These are phyloP conservation scores for Drosophila navojoa DNA, from an alignment of 1,140 invertebrate genomes.

Conservation along the genomic window DNA sequence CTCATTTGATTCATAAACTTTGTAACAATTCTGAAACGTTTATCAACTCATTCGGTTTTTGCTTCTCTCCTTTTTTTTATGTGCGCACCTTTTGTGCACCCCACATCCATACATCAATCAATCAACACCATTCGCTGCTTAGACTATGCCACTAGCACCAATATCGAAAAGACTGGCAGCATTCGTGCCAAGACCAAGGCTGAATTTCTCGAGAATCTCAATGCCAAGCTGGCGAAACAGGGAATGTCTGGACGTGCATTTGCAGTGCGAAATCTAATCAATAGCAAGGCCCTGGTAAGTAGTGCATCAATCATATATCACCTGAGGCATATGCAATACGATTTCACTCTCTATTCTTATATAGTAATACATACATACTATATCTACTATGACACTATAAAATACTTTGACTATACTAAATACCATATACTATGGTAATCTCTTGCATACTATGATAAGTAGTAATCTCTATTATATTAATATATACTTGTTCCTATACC, in stretches of 20 bases:
- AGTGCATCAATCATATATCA: constrained; percentile 1
- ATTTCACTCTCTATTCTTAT: constrained; percentile 1
- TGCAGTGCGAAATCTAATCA: constrained; percentile 87
- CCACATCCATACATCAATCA: constrained; percentile 5
- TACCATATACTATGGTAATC: too few species aligned
- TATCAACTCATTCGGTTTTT: constrained; percentile 6
- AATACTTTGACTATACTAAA: too few species aligned
- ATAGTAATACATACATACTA: background rate
- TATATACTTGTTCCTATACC: too few species aligned
- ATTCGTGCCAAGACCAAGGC: constrained; percentile 84
- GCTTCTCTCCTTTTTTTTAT: constrained; percentile 12
- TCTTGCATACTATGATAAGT: too few species aligned
- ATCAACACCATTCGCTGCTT: constrained; percentile 32
- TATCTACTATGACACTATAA: background rate
- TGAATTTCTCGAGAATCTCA: constrained; percentile 90
- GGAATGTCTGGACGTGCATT: constrained; percentile 85
- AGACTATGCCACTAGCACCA: constrained; percentile 83
- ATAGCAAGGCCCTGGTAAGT: constrained; percentile 87
- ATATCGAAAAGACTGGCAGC: constrained; percentile 83
- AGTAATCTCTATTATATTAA: too few species aligned
- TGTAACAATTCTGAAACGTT: background rate
- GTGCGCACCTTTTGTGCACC: constrained; percentile 58
- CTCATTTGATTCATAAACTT: background rate
- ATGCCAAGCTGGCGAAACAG: constrained; percentile 89
- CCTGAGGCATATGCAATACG: too few species aligned